These are phyloP conservation scores for Trichogramma evanescens DNA, from an alignment of 2,888 invertebrate genomes.

Conservation along the genomic window DNA sequence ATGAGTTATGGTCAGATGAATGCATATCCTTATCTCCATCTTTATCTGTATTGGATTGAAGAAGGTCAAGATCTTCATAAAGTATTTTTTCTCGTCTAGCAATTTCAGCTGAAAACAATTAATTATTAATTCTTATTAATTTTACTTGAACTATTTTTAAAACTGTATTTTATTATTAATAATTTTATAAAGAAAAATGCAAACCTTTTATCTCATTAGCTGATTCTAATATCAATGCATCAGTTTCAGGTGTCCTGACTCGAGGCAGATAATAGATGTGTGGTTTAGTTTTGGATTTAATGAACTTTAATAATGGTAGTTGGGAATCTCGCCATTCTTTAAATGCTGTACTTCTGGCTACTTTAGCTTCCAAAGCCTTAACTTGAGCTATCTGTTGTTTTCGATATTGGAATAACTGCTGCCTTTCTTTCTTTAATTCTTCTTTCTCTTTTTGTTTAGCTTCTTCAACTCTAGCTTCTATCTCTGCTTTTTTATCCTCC, in stretches of 20 bases:
- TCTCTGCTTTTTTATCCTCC: constrained; percentile 78
- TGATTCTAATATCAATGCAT: constrained; percentile 36
- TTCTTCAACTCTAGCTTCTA: constrained; percentile 90
- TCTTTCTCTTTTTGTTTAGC: constrained; percentile 82
- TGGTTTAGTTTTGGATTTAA: constrained; percentile 81
- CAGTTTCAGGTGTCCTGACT: constrained; percentile 54
- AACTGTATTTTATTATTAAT: not conserved
- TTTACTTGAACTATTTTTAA: not conserved
- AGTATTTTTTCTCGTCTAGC: constrained; percentile 38
- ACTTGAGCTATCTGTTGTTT: constrained; percentile 85
- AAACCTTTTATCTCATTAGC: constrained; percentile 41
- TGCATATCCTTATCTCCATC: not conserved
- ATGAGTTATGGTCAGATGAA: too few species aligned
- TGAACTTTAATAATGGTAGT: constrained; percentile 70
- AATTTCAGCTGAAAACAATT: constrained; percentile 38
- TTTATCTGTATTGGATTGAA: constrained; percentile 28
- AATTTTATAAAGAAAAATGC: constrained; percentile 1
- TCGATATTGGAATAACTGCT: constrained; percentile 76
- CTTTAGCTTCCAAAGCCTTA: constrained; percentile 80
- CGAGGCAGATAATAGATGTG: constrained; percentile 83
- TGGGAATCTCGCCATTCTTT: constrained; percentile 81
- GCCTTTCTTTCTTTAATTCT: constrained; percentile 73
- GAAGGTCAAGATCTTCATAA: constrained; percentile 38
- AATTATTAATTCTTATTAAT: too few species aligned
- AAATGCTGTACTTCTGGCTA: constrained; percentile 80